These are phyloP conservation scores for Aphodius sticticus DNA, from an alignment of 2,888 invertebrate species.

Conservation along the genomic window DNA sequence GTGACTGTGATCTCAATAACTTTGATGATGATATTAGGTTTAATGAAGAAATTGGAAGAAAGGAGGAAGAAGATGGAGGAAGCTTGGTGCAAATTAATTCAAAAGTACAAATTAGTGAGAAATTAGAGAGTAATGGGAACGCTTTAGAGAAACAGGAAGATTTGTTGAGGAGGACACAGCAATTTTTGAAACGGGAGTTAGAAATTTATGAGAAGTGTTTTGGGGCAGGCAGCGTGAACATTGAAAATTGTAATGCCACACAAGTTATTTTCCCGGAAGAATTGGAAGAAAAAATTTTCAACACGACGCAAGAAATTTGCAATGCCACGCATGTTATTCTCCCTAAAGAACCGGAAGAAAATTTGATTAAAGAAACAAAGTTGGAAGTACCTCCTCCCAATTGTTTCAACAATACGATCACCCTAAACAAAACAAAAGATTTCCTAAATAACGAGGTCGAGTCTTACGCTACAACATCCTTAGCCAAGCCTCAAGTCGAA, in stretches of 20 bases:
- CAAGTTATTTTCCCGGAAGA: background rate
- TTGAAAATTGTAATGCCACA: background rate
- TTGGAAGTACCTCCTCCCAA: background rate
- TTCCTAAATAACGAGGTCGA: constrained; percentile 33
- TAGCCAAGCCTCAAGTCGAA: constrained; percentile 32
- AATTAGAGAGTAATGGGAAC: background rate
- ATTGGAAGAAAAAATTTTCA: background rate
- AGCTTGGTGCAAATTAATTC: background rate
- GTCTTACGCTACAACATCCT: constrained; percentile 18
- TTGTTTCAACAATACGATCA: background rate
- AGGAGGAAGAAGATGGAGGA: background rate
- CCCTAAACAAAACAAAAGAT: constrained; percentile 13
- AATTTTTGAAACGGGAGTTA: constrained; percentile 11
- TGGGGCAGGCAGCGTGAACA: background rate
- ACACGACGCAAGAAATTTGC: background rate
- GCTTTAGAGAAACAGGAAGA: background rate
- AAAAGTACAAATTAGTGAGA: background rate
- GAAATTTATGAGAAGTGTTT: constrained; percentile 9
- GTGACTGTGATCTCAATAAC: constrained; percentile 12
- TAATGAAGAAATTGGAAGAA: background rate
- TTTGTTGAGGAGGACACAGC: constrained; percentile 17
- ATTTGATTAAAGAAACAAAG: background rate
- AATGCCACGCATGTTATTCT: background rate
- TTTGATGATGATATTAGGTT: constrained; percentile 5
- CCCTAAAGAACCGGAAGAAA: background rate